Evolutionary conservation across 2,888 invertebrate species (phyloP), one percentile per base, ranked within the genome.

Genomic region (Plemyria rubiginata): DNA sequence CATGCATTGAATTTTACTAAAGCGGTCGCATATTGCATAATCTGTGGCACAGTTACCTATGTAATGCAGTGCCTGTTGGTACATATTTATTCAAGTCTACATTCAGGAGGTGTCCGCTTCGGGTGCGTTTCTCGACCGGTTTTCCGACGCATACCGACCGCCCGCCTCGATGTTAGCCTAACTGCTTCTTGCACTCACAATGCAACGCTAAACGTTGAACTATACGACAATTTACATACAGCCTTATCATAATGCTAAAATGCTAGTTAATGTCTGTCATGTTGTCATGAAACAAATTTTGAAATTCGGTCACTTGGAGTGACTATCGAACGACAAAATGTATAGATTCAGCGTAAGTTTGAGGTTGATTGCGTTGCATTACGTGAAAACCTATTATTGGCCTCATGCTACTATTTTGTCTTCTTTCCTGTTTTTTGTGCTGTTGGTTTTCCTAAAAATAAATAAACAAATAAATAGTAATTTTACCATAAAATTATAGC

Each of bases 111-210:
- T 64, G 68, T 66, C 46, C 41, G 60, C 62, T 62, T 54, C 66
- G 67, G 58, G 61, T 65, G 67, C 65, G 64, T 64, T 65, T 60
- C 53, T 53, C 63, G 73, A 81, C 81, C 80, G 81, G 81, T 81
- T 81, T n/a, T 66, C 72, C 56, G 70, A 63, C 73, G 71, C 80
- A 79, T 81, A 76, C 78, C 80, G 70, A 73, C 69, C 65, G 70
- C 71, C 70, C 58, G 62, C 60, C 51, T 65, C 65, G 66, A 49
- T 51, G 43, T 49, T 50, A 51, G 54, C 59, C 55, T 65, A 55
- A 59, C 59, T 65, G 60, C 60, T 60, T 60, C 61, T 50, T 48
- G 53, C 54, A 54, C 36, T 52, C 8, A 60, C 57, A 46, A 52
- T 49, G 51, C 41, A 51, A 45, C 28, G 28, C 52, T 52, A 52